These are phyloP conservation scores for Lethenteron reissneri DNA, from an alignment of 2,113 vertebrate species.

Conservation along the genomic window DNA sequence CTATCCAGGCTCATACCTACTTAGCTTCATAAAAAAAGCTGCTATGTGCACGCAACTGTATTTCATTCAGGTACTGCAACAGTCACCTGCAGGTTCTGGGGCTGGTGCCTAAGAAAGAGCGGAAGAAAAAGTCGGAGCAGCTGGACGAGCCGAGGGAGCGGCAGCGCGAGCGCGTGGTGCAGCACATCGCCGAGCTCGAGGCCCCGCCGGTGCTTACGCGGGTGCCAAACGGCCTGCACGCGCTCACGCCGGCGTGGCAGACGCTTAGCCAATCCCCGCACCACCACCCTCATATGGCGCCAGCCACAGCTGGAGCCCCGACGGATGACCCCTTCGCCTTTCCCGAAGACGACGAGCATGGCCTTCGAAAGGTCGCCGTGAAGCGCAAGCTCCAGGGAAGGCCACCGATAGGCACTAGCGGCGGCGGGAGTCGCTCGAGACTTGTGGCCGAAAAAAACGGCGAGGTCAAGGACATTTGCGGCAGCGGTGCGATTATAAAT, in stretches of 20 bases:
- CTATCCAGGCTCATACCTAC: too few relatives aligned
- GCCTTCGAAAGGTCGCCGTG: constrained; percentile 46
- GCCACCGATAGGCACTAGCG: constrained; percentile 42
- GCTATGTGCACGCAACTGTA: not conserved
- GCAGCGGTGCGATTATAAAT: too few relatives aligned
- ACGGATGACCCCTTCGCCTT: constrained; percentile 76
- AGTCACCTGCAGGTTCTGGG: constrained; percentile 97
- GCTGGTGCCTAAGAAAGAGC: constrained; percentile 98
- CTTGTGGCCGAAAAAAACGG: too few relatives aligned
- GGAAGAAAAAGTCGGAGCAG: constrained; percentile 93
- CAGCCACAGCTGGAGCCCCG: constrained; percentile 15
- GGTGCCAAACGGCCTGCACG: constrained; percentile 72
- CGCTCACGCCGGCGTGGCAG: constrained; percentile 58
- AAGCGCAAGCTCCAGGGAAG: constrained; percentile 67
- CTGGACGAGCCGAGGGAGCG: constrained; percentile 53
- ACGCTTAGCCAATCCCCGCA: constrained; percentile 49
- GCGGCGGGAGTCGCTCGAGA: constrained; percentile 37
- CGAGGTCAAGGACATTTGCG: too few relatives aligned
- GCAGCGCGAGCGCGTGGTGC: too few relatives aligned
- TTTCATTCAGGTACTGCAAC: constrained; percentile 75
- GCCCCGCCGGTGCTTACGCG: constrained; percentile 75
- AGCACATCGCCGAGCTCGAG: constrained; percentile 44
- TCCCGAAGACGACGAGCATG: constrained; percentile 64
- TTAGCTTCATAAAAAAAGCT: too few relatives aligned
- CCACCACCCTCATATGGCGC: constrained; percentile 57